A percentile compares a stretch with the other conserved stretches of the same genome.
phyloP scores from a whole-genome alignment of 2,888 invertebrate genomes.

The Auanema freiburgensis region DNA sequence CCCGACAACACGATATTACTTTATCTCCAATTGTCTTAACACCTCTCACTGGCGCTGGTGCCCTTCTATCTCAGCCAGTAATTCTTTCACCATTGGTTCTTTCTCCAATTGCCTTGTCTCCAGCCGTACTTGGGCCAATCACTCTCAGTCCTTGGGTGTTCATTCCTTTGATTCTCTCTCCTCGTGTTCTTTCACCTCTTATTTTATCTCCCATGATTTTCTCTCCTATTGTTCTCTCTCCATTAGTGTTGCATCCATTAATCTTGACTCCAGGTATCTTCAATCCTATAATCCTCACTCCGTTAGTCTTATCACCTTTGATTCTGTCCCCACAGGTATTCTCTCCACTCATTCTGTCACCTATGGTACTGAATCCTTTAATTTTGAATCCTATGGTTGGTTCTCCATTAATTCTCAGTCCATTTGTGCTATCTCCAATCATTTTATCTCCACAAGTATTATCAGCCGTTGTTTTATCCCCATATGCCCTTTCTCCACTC shows the following conservation, averaged over 20 bases:
- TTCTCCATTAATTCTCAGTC: slow-evolving; percentile 52
- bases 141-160: slow-evolving; percentile 60
- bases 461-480: slow-evolving; percentile 59
- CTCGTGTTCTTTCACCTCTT: slow-evolving; percentile 55
- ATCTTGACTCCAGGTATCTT: slow-evolving; percentile 53
- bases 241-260: slow-evolving; percentile 56
- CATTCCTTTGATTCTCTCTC: slow-evolving; percentile 54
- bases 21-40: slow-evolving; percentile 42
- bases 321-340: slow-evolving; percentile 60
- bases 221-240: slow-evolving; percentile 54
- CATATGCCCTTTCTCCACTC: slow-evolving; percentile 60
- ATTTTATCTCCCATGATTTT: slow-evolving; percentile 50
- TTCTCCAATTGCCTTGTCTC: slow-evolving; percentile 53
- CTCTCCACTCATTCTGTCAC: slow-evolving; percentile 56
- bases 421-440: slow-evolving; percentile 59
- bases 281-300: slow-evolving; percentile 57
- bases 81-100: slow-evolving; percentile 51
- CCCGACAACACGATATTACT: slow-evolving; percentile 36
- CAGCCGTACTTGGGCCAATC: slow-evolving; percentile 57
- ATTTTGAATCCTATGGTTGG: slow-evolving; percentile 56
- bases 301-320: slow-evolving; percentile 54
- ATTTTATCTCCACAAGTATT: slow-evolving; percentile 59
- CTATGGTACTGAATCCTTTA: slow-evolving; percentile 55
- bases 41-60: slow-evolving; percentile 35
- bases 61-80: slow-evolving; percentile 43